These are phyloP conservation scores for Arrhopalites spinosus DNA, from an alignment of 2,888 invertebrate species.

Conservation along the genomic window DNA sequence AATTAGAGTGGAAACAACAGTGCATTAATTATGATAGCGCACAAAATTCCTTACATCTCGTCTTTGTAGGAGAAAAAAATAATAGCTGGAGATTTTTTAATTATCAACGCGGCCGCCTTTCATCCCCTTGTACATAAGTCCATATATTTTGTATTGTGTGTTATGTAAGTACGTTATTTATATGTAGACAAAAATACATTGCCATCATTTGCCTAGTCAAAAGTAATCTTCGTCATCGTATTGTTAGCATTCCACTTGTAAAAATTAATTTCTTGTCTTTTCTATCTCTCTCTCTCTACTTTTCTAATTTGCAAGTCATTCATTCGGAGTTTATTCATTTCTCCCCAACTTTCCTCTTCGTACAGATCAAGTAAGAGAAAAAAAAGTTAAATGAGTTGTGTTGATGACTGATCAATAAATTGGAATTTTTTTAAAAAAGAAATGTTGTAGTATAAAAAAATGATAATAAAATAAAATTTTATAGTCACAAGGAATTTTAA, in stretches of 20 bases:
- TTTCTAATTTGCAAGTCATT: slow-evolving; percentile 37
- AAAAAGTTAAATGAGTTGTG: background rate
- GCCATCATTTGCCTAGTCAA: background rate
- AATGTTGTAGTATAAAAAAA: too few species aligned
- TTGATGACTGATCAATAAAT: background rate
- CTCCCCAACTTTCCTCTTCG: background rate
- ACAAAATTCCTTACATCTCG: slow-evolving; percentile 16
- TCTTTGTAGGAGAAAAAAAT: slow-evolving; percentile 30
- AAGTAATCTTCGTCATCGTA: slow-evolving; percentile 21
- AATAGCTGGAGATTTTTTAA: slow-evolving; percentile 40
- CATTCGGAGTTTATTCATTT: slow-evolving; percentile 14
- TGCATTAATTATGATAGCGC: slow-evolving; percentile 33
- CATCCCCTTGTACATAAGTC: slow-evolving; percentile 9
- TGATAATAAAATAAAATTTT: too few species aligned
- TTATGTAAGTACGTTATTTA: background rate
- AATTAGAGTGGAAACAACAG: slow-evolving; percentile 34
- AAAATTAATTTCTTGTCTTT: slow-evolving; percentile 36
- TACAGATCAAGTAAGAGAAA: background rate
- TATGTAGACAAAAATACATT: background rate
- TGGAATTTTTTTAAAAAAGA: too few species aligned
- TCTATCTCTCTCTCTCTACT: slow-evolving; percentile 16
- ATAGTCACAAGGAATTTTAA: too few species aligned
- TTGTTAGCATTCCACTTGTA: slow-evolving; percentile 21
- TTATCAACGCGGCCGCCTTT: slow-evolving; percentile 35
- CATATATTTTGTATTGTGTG: background rate